Conservation (phyloP, 2,113 vertebrate genomes). For the Galeopterus variegatus region DNA sequence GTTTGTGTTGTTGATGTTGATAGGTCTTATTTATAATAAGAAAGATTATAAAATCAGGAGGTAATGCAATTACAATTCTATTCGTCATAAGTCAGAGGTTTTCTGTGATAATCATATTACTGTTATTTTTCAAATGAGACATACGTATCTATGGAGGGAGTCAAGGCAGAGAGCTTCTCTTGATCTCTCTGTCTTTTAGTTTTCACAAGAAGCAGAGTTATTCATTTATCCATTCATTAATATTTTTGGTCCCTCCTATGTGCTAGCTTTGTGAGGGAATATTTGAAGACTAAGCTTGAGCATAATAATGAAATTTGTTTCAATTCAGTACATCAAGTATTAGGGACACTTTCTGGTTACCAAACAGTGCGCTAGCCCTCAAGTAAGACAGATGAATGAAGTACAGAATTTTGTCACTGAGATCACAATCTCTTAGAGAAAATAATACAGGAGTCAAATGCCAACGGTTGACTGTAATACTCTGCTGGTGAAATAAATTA, state of each 20-base stretch:
- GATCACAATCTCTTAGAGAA: not conserved
- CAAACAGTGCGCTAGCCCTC: not conserved
- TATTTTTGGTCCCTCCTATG: not conserved
- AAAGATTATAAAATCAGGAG: not conserved
- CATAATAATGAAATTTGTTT: slow-evolving; percentile 36
- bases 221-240: not conserved
- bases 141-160: not conserved
- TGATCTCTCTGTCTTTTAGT: not conserved
- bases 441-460: slow-evolving; percentile 26
- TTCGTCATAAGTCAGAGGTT: not conserved
- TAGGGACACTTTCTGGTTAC: not conserved
- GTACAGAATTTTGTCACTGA: not conserved
- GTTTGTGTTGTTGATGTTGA: slow-evolving; percentile 30
- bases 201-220: not conserved
- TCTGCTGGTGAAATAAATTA: not conserved
- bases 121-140: not conserved
- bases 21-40: slow-evolving; percentile 59
- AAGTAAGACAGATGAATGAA: not conserved
- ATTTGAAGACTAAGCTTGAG: not conserved
- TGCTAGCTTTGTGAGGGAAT: not conserved
- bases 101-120: not conserved
- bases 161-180: not conserved
- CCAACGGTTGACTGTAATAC: not conserved
- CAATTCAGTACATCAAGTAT: not conserved
- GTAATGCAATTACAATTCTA: not conserved